Evolutionary conservation across 2,113 vertebrate species (phyloP).

Genomic region (Clarias macrocephalus): DNA sequence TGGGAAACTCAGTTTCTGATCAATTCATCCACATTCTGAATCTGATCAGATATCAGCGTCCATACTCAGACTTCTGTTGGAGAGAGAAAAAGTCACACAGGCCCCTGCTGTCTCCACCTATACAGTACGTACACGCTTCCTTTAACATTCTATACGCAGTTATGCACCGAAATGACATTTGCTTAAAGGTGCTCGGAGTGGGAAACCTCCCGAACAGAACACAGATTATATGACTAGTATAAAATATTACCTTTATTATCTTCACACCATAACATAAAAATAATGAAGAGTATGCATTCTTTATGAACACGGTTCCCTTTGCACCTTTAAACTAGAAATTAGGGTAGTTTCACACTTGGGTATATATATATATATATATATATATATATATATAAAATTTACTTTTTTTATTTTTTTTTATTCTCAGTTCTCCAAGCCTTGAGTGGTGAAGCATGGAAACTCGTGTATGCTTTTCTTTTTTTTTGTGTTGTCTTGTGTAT

Average conservation of each 20-base stretch:
- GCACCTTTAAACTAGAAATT: constrained; percentile 15
- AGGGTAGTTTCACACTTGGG: background rate
- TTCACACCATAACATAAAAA: too few relatives aligned
- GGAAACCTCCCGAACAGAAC: background rate
- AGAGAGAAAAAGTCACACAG: background rate
- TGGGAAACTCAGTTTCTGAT: constrained; percentile 28
- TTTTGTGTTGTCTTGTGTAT: too few relatives aligned
- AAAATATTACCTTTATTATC: background rate
- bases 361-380: too few relatives aligned
- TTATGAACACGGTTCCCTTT: background rate
- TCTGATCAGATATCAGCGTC: constrained; percentile 14
- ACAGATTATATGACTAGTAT: too few relatives aligned
- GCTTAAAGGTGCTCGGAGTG: background rate
- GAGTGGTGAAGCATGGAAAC: background rate
- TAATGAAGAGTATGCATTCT: background rate
- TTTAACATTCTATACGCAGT: background rate
- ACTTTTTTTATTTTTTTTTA: background rate
- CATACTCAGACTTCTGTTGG: background rate
- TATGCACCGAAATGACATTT: background rate
- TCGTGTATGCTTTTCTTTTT: too few relatives aligned
- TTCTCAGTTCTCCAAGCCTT: background rate
- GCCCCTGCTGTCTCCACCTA: background rate
- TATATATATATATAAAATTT: too few relatives aligned
- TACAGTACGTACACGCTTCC: background rate
- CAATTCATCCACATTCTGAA: background rate